A percentile compares a stretch with the other conserved stretches of the same genome.
These are phyloP conservation scores for Peromyscus polionotus DNA, from an alignment of 2,113 vertebrate genomes.

Conservation along the genomic window DNA sequence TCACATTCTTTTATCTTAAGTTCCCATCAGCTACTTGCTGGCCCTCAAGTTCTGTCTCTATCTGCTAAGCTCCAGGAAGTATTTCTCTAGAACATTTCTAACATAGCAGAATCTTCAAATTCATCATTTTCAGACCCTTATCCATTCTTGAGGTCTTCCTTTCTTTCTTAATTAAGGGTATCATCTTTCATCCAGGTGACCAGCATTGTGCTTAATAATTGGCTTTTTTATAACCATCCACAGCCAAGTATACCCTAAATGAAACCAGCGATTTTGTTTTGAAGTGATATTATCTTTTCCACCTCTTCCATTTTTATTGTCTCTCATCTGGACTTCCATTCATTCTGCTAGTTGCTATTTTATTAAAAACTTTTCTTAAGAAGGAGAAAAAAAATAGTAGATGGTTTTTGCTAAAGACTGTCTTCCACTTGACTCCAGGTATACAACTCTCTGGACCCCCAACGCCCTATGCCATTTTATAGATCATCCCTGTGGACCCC, in stretches of 20 bases:
- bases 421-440: not conserved
- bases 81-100: not conserved
- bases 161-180: not conserved
- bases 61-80: not conserved
- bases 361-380: not conserved
- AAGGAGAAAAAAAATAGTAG: not conserved
- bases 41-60: not conserved
- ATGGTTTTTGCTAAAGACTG: not conserved
- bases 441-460: not conserved
- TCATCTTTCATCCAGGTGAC: not conserved
- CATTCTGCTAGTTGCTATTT: not conserved
- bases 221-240: not conserved
- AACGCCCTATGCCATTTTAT: not conserved
- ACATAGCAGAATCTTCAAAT: not conserved
- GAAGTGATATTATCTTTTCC: not conserved
- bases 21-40: not conserved
- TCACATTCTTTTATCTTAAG: conserved; percentile 13
- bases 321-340: not conserved
- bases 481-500: not conserved
- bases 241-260: not conserved
- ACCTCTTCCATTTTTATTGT: not conserved
- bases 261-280: not conserved
- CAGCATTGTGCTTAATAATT: not conserved
- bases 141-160: not conserved
- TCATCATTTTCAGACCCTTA: not conserved